Percentiles rank a stretch among this genome's conserved stretches.
phyloP scores from a whole-genome alignment of 2,888 invertebrate genomes.

The Lepidochitona cinerea region DNA sequence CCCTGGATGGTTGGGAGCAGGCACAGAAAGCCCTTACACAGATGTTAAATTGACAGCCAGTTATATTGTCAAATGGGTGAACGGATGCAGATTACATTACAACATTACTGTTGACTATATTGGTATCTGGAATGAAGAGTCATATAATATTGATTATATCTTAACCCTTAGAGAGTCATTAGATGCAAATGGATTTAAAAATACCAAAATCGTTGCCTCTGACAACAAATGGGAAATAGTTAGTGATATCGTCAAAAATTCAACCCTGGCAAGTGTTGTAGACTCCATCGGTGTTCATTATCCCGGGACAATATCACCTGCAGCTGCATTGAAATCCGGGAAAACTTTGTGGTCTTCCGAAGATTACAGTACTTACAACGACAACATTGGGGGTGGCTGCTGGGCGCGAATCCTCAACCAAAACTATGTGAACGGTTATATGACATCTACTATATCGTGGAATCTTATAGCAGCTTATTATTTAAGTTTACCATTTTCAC shows the following conservation, averaged over 20 bases:
- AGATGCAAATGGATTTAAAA: constrained; percentile 34
- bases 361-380: constrained; percentile 70
- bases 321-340: constrained; percentile 47
- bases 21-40: constrained; percentile 54
- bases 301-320: constrained; percentile 53
- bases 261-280: constrained; percentile 35
- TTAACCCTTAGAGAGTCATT: constrained; percentile 33
- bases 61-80: constrained; percentile 68
- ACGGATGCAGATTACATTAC: constrained; percentile 57
- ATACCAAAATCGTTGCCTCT: constrained; percentile 51
- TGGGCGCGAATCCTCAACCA: constrained; percentile 71
- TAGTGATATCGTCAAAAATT: constrained; percentile 37
- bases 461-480: constrained; percentile 58
- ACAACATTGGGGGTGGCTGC: constrained; percentile 68
- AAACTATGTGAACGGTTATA: constrained; percentile 70
- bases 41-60: constrained; percentile 41
- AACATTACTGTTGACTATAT: constrained; percentile 66
- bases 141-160: constrained; percentile 48
- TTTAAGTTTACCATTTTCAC: constrained; percentile 37
- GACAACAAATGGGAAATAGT: constrained; percentile 47
- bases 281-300: constrained; percentile 63
- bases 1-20: constrained; percentile 64
- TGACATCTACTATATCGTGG: constrained; percentile 66
- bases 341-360: constrained; percentile 70
- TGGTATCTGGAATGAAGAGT: constrained; percentile 67